Evolutionary conservation across 53 echinoderm and acorn worm genomes (phyloP).

Genomic region (Glandiceps talaboti): DNA sequence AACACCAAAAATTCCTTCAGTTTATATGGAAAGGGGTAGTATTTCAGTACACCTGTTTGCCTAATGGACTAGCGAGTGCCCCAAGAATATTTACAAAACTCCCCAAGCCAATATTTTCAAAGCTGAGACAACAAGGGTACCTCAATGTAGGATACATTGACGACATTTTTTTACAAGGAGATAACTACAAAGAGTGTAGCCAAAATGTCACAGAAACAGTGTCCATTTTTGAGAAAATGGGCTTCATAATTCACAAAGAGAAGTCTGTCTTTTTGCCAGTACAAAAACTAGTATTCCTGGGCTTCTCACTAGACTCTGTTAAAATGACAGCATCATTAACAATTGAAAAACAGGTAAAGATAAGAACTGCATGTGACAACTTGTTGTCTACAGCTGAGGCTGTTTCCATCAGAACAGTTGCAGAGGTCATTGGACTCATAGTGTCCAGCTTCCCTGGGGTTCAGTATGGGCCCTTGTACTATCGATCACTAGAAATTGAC

Average conservation of each 20-base stretch:
- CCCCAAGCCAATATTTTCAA: background rate
- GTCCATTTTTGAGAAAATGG: background rate
- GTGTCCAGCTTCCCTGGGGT: background rate
- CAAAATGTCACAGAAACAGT: background rate
- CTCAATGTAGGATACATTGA: background rate
- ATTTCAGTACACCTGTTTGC: background rate
- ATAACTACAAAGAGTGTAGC: too few relatives aligned
- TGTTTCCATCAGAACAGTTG: background rate
- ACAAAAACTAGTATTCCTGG: background rate
- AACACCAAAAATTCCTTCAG: background rate
- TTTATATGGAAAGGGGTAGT: too few relatives aligned
- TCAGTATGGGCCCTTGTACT: background rate
- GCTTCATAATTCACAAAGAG: too few relatives aligned
- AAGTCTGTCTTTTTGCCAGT: too few relatives aligned
- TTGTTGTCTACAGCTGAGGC: background rate
- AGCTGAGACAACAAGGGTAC: background rate
- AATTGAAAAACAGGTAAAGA: background rate
- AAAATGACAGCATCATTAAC: background rate
- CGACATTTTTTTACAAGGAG: background rate
- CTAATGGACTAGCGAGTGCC: background rate
- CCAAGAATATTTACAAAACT: background rate
- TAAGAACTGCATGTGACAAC: background rate
- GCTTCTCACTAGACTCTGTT: background rate
- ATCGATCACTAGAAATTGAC: too few relatives aligned
- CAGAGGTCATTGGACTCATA: background rate